These are phyloP conservation scores for Ceyx cyanopectus DNA, from an alignment of 2,113 vertebrate genomes.

Conservation along the genomic window DNA sequence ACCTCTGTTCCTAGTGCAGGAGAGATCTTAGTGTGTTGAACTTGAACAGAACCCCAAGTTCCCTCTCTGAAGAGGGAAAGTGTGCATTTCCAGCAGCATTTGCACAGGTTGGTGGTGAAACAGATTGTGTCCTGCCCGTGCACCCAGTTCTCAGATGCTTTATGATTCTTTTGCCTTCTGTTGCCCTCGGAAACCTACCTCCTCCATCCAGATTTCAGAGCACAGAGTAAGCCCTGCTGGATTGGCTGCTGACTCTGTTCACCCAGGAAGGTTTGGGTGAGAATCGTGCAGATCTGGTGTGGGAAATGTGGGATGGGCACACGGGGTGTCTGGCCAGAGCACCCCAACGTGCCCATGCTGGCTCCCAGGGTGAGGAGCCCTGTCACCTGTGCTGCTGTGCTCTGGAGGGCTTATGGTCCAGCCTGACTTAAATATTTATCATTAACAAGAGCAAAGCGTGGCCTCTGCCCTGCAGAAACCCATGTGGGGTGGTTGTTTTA, in stretches of 20 bases:
- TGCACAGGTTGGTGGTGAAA: constrained; percentile 1
- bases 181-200: not conserved
- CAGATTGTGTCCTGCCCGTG: constrained; percentile 1
- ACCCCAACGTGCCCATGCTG: not conserved
- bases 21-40: not conserved
- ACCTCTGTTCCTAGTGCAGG: not conserved
- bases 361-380: not conserved
- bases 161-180: not conserved
- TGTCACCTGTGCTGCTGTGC: not conserved
- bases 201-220: not conserved
- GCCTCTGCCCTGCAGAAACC: constrained; percentile 24
- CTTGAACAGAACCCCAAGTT: not conserved
- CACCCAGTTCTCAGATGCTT: not conserved
- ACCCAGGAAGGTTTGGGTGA: not conserved
- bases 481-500: not conserved
- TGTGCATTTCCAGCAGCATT: not conserved
- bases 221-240: not conserved
- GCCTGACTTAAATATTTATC: not conserved
- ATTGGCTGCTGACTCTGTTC: not conserved
- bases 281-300: not conserved
- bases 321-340: constrained; percentile 8
- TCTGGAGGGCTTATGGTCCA: not conserved
- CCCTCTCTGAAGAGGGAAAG: not conserved
- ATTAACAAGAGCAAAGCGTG: constrained; percentile 39
- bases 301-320: not conserved